A percentile compares a stretch with the other conserved stretches of the same genome.
Conservation (phyloP, 1,140 invertebrate genomes). For the Bombus consobrinus region DNA sequence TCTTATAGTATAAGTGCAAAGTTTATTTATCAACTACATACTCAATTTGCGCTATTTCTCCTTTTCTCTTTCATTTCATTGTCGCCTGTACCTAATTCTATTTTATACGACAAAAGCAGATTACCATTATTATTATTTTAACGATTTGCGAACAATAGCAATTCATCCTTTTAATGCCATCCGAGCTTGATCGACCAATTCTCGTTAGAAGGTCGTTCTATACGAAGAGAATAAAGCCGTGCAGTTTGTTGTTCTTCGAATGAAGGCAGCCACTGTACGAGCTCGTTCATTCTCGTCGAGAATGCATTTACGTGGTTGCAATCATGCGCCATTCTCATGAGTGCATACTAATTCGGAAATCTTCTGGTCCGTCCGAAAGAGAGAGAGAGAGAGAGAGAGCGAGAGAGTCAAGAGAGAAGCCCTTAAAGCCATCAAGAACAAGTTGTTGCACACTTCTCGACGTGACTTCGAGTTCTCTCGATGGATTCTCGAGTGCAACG, state of each 20-base stretch:
- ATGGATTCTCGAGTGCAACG: conserved; percentile 49
- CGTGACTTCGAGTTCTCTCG: conserved; percentile 59
- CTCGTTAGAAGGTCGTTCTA: conserved; percentile 41
- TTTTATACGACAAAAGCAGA: too few species aligned
- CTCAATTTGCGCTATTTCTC: neutral
- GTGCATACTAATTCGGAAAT: conserved; percentile 71
- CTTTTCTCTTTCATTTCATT: too few species aligned
- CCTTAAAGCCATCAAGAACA: conserved; percentile 69
- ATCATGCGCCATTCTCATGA: conserved; percentile 50
- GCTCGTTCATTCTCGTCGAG: conserved; percentile 50
- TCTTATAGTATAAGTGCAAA: neutral
- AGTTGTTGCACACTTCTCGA: conserved; percentile 61
- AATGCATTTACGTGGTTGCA: conserved; percentile 67
- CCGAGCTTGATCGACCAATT: conserved; percentile 11
- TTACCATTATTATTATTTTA: neutral
- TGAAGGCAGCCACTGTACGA: conserved; percentile 47
- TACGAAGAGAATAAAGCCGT: conserved; percentile 28
- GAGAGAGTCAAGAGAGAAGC: conserved; percentile 6
- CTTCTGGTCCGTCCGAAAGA: conserved; percentile 48
- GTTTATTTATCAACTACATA: neutral
- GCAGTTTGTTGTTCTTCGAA: neutral
- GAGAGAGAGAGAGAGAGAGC: neutral
- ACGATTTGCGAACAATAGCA: conserved; percentile 10
- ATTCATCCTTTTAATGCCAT: conserved; percentile 1
- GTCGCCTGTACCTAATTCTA: neutral